Evolutionary conservation across 1,140 invertebrate genomes (phyloP).

Genomic region (Diabrotica virgifera): DNA sequence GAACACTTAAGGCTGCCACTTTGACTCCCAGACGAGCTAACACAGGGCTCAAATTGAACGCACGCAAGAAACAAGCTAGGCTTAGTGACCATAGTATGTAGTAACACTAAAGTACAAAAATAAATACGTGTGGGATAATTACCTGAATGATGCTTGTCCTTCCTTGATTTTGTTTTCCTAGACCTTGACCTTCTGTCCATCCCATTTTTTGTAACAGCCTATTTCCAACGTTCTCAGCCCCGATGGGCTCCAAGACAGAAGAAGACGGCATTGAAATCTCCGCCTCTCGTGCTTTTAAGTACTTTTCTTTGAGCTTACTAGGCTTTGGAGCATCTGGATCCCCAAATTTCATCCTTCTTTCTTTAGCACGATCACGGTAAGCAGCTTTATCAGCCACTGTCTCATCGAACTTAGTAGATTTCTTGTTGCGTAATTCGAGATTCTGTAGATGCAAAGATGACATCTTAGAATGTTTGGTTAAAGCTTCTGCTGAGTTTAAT

Average conservation of each 20-base stretch:
- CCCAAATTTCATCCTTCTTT: constrained; percentile 91
- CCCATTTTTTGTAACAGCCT: constrained; percentile 97
- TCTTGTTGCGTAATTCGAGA: constrained; percentile 55
- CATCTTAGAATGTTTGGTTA: constrained; percentile 88
- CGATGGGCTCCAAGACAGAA: constrained; percentile 60
- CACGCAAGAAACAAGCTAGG: too few species aligned
- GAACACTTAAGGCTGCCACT: too few species aligned
- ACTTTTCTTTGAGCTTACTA: constrained; percentile 67
- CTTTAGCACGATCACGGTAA: constrained; percentile 92
- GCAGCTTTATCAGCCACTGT: constrained; percentile 49
- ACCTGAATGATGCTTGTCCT: constrained; percentile 87
- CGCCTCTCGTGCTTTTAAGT: constrained; percentile 46
- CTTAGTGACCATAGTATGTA: not conserved
- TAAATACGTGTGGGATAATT: constrained; percentile 25
- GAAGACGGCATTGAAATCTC: constrained; percentile 42
- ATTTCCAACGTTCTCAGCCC: constrained; percentile 86
- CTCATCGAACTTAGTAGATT: constrained; percentile 20
- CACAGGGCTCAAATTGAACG: too few species aligned
- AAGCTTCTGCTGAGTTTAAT: constrained; percentile 84
- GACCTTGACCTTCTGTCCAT: constrained; percentile 93
- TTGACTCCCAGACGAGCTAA: too few species aligned
- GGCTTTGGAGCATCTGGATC: constrained; percentile 76
- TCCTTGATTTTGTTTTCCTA: constrained; percentile 93
- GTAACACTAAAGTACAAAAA: too few species aligned
- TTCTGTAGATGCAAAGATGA: constrained; percentile 97